These are phyloP conservation scores for Acrocephalus scirpaceus DNA, from an alignment of 2,797 vertebrate species.

Conservation along the genomic window DNA sequence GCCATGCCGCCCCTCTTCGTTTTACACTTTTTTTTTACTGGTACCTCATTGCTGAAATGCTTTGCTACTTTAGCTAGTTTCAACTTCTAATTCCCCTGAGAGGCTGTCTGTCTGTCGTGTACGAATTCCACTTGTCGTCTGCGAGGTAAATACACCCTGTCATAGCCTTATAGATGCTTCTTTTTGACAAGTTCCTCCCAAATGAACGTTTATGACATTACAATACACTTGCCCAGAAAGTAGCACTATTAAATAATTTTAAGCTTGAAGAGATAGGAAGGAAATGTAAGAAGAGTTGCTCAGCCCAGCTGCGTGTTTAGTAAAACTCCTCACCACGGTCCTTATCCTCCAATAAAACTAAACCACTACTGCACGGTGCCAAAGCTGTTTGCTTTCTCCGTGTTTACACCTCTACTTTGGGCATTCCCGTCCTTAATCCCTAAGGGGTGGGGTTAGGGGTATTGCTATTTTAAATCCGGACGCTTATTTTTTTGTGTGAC, in stretches of 20 bases:
- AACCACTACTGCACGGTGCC: neutral
- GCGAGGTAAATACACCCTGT: neutral
- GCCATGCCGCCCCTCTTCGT: fast-evolving
- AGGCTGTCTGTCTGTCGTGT: fast-evolving
- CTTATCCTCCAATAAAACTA: neutral
- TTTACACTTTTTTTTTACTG: neutral
- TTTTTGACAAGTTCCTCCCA: neutral
- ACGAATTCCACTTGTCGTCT: neutral
- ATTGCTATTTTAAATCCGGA: neutral
- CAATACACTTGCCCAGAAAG: neutral
- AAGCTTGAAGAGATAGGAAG: neutral
- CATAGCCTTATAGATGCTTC: neutral
- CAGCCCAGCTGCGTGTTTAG: neutral
- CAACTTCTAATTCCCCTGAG: too few relatives aligned
- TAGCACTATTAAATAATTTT: neutral
- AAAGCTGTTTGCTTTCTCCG: neutral
- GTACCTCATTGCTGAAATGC: neutral
- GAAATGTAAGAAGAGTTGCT: neutral
- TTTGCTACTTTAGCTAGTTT: neutral
- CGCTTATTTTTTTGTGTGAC: neutral
- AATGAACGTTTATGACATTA: neutral
- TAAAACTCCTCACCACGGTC: neutral
- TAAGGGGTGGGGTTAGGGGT: neutral
- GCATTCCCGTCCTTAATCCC: conserved; percentile 2
- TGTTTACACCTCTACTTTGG: conserved; percentile 30